Base-by-base conservation (phyloP, 2,888 invertebrate genomes). In the Rotaria magnacalcarata region DNA sequence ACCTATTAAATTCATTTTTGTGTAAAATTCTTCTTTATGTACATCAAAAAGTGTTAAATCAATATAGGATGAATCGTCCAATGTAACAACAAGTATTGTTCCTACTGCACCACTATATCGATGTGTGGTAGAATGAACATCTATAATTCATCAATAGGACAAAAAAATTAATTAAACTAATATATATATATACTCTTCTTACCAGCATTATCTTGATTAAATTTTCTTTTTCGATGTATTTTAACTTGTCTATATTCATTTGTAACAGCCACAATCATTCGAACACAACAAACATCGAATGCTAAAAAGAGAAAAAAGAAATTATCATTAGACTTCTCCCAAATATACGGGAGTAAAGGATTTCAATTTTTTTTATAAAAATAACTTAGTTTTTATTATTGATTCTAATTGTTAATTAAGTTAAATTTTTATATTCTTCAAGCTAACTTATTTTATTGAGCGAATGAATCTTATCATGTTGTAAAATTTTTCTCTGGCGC, bases 11-110 rank as follows among this genome's bases (percentile, higher is more conserved):
- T 80, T 80, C 11, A 80, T 47, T 80, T 80, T 80, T 80, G 80
- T 80, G 47, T 80, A 80, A 47, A 80, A 80, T 80, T 80, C 80
- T 47, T 80, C 47, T 80, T 80, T 80, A 47, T 80, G 43, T 47
- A 47, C 47, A 80, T 80, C 80, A 24, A 80, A 80, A 10, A 80
- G 24, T 47, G 43, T 80, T 10, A 80, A 16, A n/a, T 80, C 80
- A 80, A 80, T 80, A 47, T 80, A 80, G n/a, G 43, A 47, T 24
- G 80, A 43, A 47, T 80, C n/a, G n/a, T 80, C 47, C 34, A 47
- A 24, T 4, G 47, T 80, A 10, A 80, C 7, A n/a, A 80, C 80
- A n/a, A 80, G 47, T 47, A 80, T 80, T 43, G 80, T 80, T 47
- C 80, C 43, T 11, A 67, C 41, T 19, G 41, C 34, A 19, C 34